Conservation (phyloP, 1,140 invertebrate genomes). For the Sarcophaga peregrina region DNA sequence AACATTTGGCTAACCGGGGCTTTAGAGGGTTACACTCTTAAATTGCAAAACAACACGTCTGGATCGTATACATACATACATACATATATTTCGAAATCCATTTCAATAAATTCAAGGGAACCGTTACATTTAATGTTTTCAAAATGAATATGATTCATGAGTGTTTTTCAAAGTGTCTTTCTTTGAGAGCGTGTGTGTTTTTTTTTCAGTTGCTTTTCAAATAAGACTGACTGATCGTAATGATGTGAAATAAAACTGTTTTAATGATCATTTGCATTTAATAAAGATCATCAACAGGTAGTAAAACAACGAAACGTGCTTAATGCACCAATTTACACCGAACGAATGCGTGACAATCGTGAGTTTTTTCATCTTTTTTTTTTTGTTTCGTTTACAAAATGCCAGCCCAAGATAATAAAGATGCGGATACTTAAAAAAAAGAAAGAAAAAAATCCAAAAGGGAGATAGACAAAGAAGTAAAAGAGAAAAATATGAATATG, state of each 20-base stretch:
- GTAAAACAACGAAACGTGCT: conserved; percentile 39
- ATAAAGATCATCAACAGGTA: conserved; percentile 35
- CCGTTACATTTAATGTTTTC: neutral
- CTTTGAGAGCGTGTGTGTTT: neutral
- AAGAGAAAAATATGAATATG: neutral
- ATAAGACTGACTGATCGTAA: neutral
- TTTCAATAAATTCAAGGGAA: neutral
- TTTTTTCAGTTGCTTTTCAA: no score
- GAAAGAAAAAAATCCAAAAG: conserved; percentile 10
- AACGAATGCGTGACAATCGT: conserved; percentile 30
- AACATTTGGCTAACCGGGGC: no score
- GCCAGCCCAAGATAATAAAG: neutral
- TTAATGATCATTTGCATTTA: conserved; percentile 25
- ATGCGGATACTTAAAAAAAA: neutral
- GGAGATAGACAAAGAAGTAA: conserved; percentile 8
- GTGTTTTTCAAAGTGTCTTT: neutral
- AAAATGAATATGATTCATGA: neutral
- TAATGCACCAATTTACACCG: conserved; percentile 39
- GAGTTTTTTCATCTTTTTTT: neutral
- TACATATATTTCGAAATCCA: neutral
- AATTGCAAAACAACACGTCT: no score
- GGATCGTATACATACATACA: no score
- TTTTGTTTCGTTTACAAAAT: no score
- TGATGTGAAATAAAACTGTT: neutral
- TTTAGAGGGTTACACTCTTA: no score